Base-by-base conservation (phyloP, 2,797 vertebrate genomes). In the Neopelma chrysocephalum region DNA sequence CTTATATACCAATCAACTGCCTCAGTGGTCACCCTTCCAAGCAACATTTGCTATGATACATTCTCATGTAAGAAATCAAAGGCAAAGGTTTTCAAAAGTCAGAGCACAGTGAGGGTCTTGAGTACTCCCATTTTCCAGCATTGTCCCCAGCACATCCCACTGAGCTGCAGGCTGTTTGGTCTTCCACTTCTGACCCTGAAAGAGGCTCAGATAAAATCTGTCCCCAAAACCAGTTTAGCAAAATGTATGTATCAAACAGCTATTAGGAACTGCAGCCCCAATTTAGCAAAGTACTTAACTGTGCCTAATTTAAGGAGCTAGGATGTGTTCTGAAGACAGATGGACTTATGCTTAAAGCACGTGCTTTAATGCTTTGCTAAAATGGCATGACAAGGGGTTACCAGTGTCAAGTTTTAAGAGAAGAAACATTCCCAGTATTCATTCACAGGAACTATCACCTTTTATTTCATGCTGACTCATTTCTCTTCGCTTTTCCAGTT, bases 391-490 rank as follows among this genome's bases (percentile, higher is more conserved):
- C 27, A 82, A 53, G 57, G 76, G 42, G 43, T 89, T 89, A 83
- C 86, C 7, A 85, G 53, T 32, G 53, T 71, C 65, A 87, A 77
- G 65, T 32, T 87, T 94, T 77, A 82, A 78, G 94, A 95, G 91
- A 84, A 94, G 60, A 93, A 96, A 93, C 36, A 93, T 71, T 82
- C 61, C 65, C 94, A 84, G 76, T 84, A 64, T 72, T 93, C 40
- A 91, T 92, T 91, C 73, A 51, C 66, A 91, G 60, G 60, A 78
- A 31, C 31, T 40, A 65, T 96, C 97, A 99, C 99, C 99, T 99
- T 99, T 99, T 97, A 99, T 99, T 98, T 99, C 99, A 87, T 99
- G 99, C 96, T 99, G 99, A 94, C 99, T 99, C 91, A 98, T 98
- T 98, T 99, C 99, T 95, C 99, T 97, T 96, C 99, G 98, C 97